Evolutionary conservation across 2,888 invertebrate genomes (phyloP), one percentile per base, ranked within the genome.

Genomic region (Lasioglossum zephyrum): DNA sequence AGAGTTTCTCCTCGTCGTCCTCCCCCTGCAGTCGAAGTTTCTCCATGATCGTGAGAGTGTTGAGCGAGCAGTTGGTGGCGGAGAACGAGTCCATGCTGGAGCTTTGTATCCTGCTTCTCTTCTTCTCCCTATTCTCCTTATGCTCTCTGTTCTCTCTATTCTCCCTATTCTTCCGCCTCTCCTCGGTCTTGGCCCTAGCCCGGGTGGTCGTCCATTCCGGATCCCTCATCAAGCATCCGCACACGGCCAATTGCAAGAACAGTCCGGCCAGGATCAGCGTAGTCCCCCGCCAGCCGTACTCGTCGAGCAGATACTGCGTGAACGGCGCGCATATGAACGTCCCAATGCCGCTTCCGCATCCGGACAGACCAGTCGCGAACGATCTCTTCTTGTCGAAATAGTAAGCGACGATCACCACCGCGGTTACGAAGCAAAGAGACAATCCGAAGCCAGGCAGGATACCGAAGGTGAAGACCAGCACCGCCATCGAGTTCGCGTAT

Each of bases 361-460:
- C 98, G 0, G 98, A 97, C 77, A 98, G 96, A 0, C 98, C 98
- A 18, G 98, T 98, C 9, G 98, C 98, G 87, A 98, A 96, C 0
- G 98, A 98, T 83, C 98, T 96, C 93, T 96, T 97, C 94, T 97
- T 97, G 93, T 98, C 98, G 94, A 98, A 98, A 94, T 98, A 98
- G 94, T 98, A 98, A 1, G 98, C 98, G 49, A 98, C 98, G 89
- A 98, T 98, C 3, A 98, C 98, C 9, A 98, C 98, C 0, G 98
- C 98, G n/a, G 98, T 97, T 77, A 98, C 98, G 95, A 98, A 98
- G 94, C 98, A 98, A 84, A 98, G 96, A 91, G 98, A 98, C 87
- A 98, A 95, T 22, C 98, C 98, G 92, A 98, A 97, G 2, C 98
- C 98, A 60, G 98, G 97, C 92, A 98, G 96, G 26, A 98, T 96